Evolutionary conservation across 2,797 vertebrate genomes (phyloP).

Genomic region (Clarias laeviceps): DNA sequence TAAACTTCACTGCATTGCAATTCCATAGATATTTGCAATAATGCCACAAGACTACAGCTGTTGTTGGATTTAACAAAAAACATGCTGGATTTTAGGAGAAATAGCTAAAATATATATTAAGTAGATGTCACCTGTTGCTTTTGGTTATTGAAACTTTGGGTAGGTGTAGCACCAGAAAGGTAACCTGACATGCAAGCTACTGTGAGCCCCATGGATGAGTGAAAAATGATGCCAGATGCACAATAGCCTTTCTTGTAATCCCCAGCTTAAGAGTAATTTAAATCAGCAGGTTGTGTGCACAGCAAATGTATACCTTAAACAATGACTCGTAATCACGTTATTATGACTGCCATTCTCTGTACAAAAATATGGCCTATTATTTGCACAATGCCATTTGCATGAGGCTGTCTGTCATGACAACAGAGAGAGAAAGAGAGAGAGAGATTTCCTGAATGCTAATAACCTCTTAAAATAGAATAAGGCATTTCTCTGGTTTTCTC

Average conservation of each 20-base stretch:
- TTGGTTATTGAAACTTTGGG: conserved; percentile 5
- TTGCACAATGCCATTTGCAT: conserved; percentile 55
- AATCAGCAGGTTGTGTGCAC: conserved; percentile 26
- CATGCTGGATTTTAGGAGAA: conserved; percentile 16
- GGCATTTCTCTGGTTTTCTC: conserved; percentile 56
- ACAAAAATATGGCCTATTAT: conserved; percentile 38
- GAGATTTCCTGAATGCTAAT: conserved; percentile 65
- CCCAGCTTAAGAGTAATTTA: conserved; percentile 34
- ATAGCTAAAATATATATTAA: not conserved
- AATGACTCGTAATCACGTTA: conserved; percentile 35
- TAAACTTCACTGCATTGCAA: conserved; percentile 15
- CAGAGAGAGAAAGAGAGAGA: conserved; percentile 54
- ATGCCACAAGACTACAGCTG: conserved; percentile 8
- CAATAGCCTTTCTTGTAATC: conserved; percentile 33
- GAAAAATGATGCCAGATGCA: conserved; percentile 16
- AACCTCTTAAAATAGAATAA: conserved; percentile 65
- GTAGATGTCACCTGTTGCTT: not conserved
- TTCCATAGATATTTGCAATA: conserved; percentile 41
- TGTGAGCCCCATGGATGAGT: not conserved
- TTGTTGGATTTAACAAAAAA: conserved; percentile 8
- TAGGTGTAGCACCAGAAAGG: conserved; percentile 39
- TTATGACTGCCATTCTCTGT: conserved; percentile 37
- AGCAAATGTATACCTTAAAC: conserved; percentile 24
- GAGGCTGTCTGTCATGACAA: conserved; percentile 52
- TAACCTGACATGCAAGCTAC: conserved; percentile 12